Evolutionary conservation across 2,113 vertebrate species (phyloP), one percentile per base, ranked within the genome.

Genomic region (Polypterus bichir): DNA sequence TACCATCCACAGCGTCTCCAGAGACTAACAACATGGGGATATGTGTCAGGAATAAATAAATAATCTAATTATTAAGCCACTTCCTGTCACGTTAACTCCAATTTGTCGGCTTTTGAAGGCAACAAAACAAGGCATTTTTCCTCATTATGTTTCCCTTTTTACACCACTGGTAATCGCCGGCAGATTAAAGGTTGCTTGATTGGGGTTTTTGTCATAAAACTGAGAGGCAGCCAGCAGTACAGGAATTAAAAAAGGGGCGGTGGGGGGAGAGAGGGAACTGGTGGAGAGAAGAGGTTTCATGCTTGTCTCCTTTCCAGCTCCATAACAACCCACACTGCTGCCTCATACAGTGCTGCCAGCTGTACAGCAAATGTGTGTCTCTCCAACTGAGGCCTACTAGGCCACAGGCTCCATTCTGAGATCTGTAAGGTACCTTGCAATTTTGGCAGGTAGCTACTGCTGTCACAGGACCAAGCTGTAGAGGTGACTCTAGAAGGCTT

Each of bases 341-440:
- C 90, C 90, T 92, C 93, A 96, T 93, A 97, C 93, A 90, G 95
- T 89, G 95, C 85, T 78, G 87, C 94, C 95, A 97, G 94, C 94
- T 98, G 96, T 94, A 94, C 93, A 93, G 93, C 92, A 96, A 97
- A 97, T 97, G 92, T 91, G 89, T 79, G 80, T 89, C 89, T 88
- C 90, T 89, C 91, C 81, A 83, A 89, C 88, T 79, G 88, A 76
- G 87, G 87, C 92, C 78, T 90, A 89, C 83, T 86, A 83, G 91
- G 92, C 92, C 90, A 87, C 86, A 71, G 85, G 88, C 88, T 82
- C 87, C 90, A 85, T 89, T 89, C 89, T 85, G 88, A 77, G 89
- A 85, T 88, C 87, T 76, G 85, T 70, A 85, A 86, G 90, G 83
- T 89, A 89, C 89, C 88, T 90, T 88, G 86, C 90, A 83, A 82